phyloP scores from a whole-genome alignment of 2,113 vertebrate genomes.

The Chroicocephalus ridibundus region DNA sequence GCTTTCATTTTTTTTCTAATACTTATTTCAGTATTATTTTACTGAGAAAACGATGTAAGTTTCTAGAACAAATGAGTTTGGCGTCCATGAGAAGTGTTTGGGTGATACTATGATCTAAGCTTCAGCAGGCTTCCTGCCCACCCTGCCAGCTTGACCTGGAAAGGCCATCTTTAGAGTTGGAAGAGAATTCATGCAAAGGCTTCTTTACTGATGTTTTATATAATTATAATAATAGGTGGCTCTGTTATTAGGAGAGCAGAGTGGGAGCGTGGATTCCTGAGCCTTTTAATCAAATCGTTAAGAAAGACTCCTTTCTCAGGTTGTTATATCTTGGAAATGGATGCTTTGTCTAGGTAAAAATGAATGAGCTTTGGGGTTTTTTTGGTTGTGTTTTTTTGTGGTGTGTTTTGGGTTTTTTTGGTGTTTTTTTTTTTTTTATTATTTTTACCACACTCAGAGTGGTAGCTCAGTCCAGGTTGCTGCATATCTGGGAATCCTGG shows the following conservation, averaged over 20 bases:
- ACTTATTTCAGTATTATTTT: background rate
- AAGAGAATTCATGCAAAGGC: background rate
- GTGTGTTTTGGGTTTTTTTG: too few species aligned
- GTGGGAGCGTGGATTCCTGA: background rate
- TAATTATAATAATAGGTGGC: background rate
- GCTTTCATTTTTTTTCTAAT: background rate
- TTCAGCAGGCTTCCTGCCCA: background rate
- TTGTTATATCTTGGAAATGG: background rate
- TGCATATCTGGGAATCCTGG: background rate
- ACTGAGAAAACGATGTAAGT: background rate
- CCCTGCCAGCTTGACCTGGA: background rate
- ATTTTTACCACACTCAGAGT: too few species aligned
- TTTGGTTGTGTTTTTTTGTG: too few species aligned
- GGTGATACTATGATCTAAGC: background rate
- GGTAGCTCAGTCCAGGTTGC: background rate
- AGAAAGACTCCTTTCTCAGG: background rate
- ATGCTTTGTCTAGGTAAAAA: background rate
- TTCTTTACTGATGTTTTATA: background rate
- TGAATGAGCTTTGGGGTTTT: background rate
- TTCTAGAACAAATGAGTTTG: background rate
- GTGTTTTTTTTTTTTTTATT: fast-evolving
- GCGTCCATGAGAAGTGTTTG: background rate
- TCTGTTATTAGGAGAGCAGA: background rate
- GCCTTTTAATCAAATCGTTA: background rate
- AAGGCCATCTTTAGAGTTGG: background rate